Percentiles rank a stretch among this genome's conserved stretches.
These are phyloP conservation scores for Narcine bancroftii DNA, from an alignment of 2,113 vertebrate genomes.

Conservation along the genomic window DNA sequence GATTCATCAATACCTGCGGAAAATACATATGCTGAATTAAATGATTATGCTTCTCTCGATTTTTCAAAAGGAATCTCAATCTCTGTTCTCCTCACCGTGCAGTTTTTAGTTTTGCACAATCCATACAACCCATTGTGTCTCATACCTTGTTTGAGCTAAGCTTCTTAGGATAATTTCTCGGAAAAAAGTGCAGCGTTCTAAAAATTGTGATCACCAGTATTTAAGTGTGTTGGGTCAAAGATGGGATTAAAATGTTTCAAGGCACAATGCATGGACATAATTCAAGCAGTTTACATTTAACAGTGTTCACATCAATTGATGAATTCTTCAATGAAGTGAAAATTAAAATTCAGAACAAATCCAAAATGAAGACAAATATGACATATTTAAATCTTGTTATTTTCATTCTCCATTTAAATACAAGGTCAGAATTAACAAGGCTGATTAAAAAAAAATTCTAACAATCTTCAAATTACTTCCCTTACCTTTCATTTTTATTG, in stretches of 20 bases:
- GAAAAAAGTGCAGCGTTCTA: too few species aligned
- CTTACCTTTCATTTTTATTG: not conserved
- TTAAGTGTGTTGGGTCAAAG: not conserved
- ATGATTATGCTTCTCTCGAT: not conserved
- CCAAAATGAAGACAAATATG: not conserved
- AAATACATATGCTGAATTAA: not conserved
- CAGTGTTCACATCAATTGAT: not conserved
- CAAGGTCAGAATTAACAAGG: not conserved
- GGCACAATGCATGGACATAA: not conserved
- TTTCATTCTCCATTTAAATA: too few species aligned
- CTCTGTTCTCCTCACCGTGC: not conserved
- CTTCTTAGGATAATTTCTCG: not conserved
- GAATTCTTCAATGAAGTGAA: not conserved
- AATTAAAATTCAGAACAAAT: not conserved
- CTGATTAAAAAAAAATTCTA: not conserved
- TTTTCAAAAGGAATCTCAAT: not conserved
- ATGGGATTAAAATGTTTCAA: not conserved
- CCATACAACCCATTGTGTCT: not conserved
- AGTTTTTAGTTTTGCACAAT: not conserved
- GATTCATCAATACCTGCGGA: not conserved
- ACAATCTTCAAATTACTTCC: not conserved
- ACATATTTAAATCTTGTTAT: not conserved
- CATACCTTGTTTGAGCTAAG: not conserved
- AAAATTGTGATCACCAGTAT: not conserved
- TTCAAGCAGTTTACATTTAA: constrained; percentile 22